These are phyloP conservation scores for Ceratothoa steindachneri DNA, from an alignment of 2,888 invertebrate species.

Conservation along the genomic window DNA sequence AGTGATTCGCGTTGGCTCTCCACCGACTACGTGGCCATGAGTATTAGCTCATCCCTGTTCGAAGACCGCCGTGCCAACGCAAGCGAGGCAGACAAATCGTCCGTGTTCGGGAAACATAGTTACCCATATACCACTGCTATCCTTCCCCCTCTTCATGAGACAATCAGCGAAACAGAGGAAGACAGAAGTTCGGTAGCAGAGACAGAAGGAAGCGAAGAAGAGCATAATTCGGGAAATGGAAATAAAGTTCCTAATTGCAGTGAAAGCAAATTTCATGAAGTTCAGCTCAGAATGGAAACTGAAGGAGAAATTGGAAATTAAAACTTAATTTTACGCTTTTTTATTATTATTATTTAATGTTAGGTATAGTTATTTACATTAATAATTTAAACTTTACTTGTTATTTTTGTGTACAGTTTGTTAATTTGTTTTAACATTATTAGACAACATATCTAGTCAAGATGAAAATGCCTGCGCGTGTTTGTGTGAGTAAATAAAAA, in stretches of 20 bases:
- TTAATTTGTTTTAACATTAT: too few species aligned
- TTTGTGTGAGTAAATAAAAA: too few species aligned
- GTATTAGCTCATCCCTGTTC: neutral
- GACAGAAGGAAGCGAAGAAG: neutral
- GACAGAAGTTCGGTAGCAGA: neutral
- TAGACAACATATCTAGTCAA: too few species aligned
- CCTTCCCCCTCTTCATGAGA: neutral
- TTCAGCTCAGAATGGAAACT: neutral
- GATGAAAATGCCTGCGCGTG: too few species aligned
- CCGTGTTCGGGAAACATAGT: neutral
- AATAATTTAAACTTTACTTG: too few species aligned
- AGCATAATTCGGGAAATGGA: neutral
- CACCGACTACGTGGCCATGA: conserved; percentile 7
- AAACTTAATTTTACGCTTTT: too few species aligned
- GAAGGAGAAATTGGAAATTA: too few species aligned
- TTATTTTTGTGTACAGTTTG: too few species aligned
- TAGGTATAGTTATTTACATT: too few species aligned
- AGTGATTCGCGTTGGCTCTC: neutral
- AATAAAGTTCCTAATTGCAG: neutral
- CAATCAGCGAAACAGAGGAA: neutral
- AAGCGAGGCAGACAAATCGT: neutral
- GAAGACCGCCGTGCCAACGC: neutral
- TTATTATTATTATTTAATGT: too few species aligned
- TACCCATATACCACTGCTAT: neutral
- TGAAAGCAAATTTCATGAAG: neutral